Conservation (phyloP, 1,140 invertebrate genomes). For the Cydia splendana region DNA sequence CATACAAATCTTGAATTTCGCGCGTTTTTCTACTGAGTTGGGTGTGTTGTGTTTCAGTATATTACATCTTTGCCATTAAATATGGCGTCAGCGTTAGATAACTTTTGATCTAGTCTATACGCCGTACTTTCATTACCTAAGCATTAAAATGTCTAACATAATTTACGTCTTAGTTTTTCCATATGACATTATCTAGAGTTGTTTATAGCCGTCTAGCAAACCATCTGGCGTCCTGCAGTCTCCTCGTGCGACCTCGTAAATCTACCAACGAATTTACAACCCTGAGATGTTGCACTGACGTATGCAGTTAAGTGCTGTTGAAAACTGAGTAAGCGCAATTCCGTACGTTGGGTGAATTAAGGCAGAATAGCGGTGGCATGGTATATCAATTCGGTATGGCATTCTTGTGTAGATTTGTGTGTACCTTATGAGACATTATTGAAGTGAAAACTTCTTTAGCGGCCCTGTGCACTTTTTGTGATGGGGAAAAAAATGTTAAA, state of each 20-base stretch:
- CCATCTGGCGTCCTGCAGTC: slow-evolving; percentile 30
- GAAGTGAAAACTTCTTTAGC: too few species aligned
- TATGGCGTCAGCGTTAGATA: too few species aligned
- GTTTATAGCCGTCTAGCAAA: slow-evolving; percentile 27
- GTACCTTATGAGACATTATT: too few species aligned
- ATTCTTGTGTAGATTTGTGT: too few species aligned
- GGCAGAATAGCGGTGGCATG: background rate
- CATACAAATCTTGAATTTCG: too few species aligned
- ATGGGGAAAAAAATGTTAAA: too few species aligned
- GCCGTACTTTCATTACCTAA: background rate
- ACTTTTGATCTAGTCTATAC: background rate
- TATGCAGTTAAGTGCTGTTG: slow-evolving; percentile 32
- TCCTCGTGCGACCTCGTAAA: slow-evolving; percentile 25
- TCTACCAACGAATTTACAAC: slow-evolving; percentile 31
- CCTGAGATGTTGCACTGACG: slow-evolving; percentile 31
- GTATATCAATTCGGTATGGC: background rate
- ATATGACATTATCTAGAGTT: slow-evolving; percentile 29
- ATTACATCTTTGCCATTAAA: too few species aligned
- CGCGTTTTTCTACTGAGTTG: too few species aligned
- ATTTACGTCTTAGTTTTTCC: slow-evolving; percentile 21
- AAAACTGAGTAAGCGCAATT: slow-evolving; percentile 30
- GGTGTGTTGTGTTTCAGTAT: too few species aligned
- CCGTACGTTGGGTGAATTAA: slow-evolving; percentile 24
- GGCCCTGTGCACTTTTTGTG: too few species aligned
- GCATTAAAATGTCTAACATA: slow-evolving; percentile 9